Evolutionary conservation across 2,888 invertebrate species (phyloP), one percentile per base, ranked within the genome.

Genomic region (Nemurella pictetii): DNA sequence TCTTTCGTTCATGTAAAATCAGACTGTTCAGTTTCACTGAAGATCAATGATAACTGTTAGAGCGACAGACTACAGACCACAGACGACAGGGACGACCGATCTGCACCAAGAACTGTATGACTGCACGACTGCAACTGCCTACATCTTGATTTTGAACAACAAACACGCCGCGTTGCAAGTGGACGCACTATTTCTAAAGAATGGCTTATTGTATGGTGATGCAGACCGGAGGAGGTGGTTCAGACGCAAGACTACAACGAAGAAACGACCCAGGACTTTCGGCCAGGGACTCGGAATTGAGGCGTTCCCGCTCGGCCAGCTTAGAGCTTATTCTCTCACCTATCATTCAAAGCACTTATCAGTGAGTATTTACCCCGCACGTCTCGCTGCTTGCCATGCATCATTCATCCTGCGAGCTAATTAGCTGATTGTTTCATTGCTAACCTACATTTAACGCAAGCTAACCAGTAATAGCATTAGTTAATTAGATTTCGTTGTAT

Each of bases 261-360:
- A 83, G 84, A 85, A 83, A 84, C 77, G 85, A 86, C 32, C 35
- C 80, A 84, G 86, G 86, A 86, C 86, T 85, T 30, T 78, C 84
- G 82, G 84, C 74, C 72, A 78, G 78, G 81, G 83, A 83, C 81
- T 30, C 81, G 80, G 85, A 80, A 78, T 81, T 80, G 80, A 84
- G 85, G 84, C 84, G 87, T 84, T 86, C 85, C 77, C 86, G 87
- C 83, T 87, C 87, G 78, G 86, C 87, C 86, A 87, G 87, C 85
- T 86, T 87, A 85, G 87, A 87, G 87, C 86, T 87, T 82, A 87
- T 87, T 83, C 87, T 87, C 85, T 87, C 87, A 84, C 87, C 87
- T 85, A 86, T 87, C 86, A 87, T 87, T 83, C 87, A 87, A 87
- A 87, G 87, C 86, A 87, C 87, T 72, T 86, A 86, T 85, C 87